Conservation (phyloP, 2,797 vertebrate genomes). For the Eulemur rubriventer region DNA sequence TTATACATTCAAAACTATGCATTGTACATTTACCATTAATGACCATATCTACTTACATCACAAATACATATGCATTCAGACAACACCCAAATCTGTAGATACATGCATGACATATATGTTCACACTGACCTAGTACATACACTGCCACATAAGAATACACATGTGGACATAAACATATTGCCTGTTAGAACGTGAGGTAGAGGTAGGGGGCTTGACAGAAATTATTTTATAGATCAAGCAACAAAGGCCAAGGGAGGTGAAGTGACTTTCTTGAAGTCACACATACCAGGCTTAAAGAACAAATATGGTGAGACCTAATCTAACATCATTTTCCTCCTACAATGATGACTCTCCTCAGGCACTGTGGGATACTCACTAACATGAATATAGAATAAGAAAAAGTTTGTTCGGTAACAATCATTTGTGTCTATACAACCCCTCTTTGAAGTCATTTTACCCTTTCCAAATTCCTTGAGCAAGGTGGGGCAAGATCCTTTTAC, state of each 20-base stretch:
- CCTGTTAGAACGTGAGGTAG: not conserved
- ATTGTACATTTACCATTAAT: not conserved
- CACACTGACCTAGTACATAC: not conserved
- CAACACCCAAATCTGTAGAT: not conserved
- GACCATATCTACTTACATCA: not conserved
- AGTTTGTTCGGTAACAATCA: not conserved
- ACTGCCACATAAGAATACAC: not conserved
- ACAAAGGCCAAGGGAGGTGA: not conserved
- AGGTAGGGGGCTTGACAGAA: not conserved
- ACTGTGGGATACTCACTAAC: not conserved
- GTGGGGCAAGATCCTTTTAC: not conserved
- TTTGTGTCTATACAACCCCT: not conserved
- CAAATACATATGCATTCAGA: not conserved
- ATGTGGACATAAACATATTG: not conserved
- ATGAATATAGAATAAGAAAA: not conserved
- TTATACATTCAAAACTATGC: not conserved
- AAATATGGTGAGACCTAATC: not conserved
- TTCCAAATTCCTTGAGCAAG: not conserved
- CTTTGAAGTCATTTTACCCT: not conserved
- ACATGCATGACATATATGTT: rapidly evolving
- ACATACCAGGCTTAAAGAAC: not conserved
- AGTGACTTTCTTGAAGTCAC: not conserved
- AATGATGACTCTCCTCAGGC: not conserved
- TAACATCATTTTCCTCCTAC: not conserved
- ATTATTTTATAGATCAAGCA: not conserved